A percentile compares a stretch with the other conserved stretches of the same genome.
These are phyloP conservation scores for Oncorhynchus tshawytscha DNA, from an alignment of 2,113 vertebrate species.

Conservation along the genomic window DNA sequence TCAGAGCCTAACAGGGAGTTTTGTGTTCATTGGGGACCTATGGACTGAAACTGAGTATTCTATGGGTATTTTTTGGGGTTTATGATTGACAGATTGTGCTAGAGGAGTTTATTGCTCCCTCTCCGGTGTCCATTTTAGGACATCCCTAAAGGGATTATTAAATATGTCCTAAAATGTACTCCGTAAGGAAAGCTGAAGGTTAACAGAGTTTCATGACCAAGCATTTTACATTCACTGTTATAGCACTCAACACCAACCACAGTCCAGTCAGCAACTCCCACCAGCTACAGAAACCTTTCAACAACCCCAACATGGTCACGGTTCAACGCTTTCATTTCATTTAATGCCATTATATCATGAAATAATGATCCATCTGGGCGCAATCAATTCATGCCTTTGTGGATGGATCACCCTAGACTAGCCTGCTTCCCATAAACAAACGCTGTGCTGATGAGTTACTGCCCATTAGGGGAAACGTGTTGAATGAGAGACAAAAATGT, in stretches of 20 bases:
- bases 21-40: constrained; percentile 7
- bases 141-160: no score
- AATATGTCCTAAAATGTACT: no score
- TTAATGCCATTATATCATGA: constrained; percentile 9
- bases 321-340: not conserved
- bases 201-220: constrained; percentile 14
- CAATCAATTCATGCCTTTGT: constrained; percentile 1
- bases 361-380: constrained; percentile 6
- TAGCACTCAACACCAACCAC: not conserved
- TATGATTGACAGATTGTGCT: constrained; percentile 30
- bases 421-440: constrained; percentile 13
- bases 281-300: constrained; percentile 7
- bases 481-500: not conserved
- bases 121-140: no score
- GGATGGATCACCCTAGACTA: not conserved
- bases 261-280: constrained; percentile 18
- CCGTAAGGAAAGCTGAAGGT: not conserved
- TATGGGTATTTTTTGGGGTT: constrained; percentile 16
- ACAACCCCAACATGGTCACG: not conserved
- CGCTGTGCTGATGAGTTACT: not conserved
- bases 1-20: constrained; percentile 13
- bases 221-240: not conserved
- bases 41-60: constrained; percentile 3
- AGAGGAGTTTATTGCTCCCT: constrained; percentile 4
- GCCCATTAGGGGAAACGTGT: not conserved